Evolutionary conservation across 1,140 invertebrate species (phyloP).

Genomic region (Colletes gigas): DNA sequence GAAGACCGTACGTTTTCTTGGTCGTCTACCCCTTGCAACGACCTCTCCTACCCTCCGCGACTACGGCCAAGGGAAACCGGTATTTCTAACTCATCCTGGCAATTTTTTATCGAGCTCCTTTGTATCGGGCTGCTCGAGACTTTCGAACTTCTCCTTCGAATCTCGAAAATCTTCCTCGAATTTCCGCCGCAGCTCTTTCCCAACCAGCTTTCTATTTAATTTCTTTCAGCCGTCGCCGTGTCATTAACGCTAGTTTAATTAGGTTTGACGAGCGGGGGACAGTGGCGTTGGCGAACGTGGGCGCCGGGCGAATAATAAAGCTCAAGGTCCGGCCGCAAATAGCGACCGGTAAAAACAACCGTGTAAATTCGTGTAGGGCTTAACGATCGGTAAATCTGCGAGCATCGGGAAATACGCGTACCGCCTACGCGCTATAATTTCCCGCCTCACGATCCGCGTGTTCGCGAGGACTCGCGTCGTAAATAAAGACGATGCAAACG

Average conservation of each 20-base stretch:
- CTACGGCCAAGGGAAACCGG: not conserved
- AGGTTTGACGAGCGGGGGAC: too few species aligned
- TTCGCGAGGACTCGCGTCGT: conserved; percentile 11
- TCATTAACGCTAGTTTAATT: too few species aligned
- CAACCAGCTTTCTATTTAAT: not conserved
- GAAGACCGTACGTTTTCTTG: not conserved
- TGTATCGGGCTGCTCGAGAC: not conserved
- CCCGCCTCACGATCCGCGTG: conserved; percentile 37
- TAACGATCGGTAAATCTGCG: conserved; percentile 64
- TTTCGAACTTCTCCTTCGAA: not conserved
- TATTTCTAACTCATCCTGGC: conserved; percentile 20
- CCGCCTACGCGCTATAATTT: conserved; percentile 59
- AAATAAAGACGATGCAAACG: conserved; percentile 45
- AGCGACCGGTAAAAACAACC: conserved; percentile 33
- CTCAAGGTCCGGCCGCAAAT: not conserved
- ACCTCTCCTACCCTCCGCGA: not conserved
- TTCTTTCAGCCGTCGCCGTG: too few species aligned
- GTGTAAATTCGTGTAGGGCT: conserved; percentile 55
- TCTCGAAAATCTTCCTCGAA: not conserved
- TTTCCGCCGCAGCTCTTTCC: not conserved
- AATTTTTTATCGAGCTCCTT: conserved; percentile 26
- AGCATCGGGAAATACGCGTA: conserved; percentile 53
- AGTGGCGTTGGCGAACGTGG: conserved; percentile 10
- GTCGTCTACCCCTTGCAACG: not conserved
- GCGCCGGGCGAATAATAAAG: conserved; percentile 52